Base-by-base conservation (phyloP, 2,888 invertebrate genomes). In the Leptinotarsa tumamoca region DNA sequence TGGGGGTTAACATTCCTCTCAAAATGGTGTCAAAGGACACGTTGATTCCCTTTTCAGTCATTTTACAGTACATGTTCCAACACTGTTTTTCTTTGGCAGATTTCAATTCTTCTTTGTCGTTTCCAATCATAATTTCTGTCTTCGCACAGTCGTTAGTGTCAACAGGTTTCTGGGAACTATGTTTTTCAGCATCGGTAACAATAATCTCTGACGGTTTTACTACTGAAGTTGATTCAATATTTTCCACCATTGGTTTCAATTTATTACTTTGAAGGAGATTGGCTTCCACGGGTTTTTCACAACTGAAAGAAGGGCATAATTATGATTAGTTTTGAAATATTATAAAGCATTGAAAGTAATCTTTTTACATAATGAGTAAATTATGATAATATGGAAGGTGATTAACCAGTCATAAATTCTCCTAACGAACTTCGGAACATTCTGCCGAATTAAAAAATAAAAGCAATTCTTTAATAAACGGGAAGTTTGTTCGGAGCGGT, bases 1-100 rank as follows among this genome's bases (percentile, higher is more conserved):
- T 93, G 4, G 94, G 94, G 13, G 94, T 94, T 78, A 94, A 86
- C 92, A 94, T 92, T 54, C 94, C 94, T 81, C 94, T 90, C 68
- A 93, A 85, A 63, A 94, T 92, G 0, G 94, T 94, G 78, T 94
- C 93, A 81, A 92, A 93, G 5, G 92, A 92, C 4, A 94, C 92
- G 70, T 90, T 90, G 18, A 94, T 90, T 0, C 93, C 94, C 83
- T 93, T 93, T 74, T 91, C 91, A 52, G 90, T 90, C 93, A 94
- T 93, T 87, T 92, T 91, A 79, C 91, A 90, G 82, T 92, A 93
- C 78, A 93, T 88, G 75, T 91, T 91, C 93, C 93, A 93, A 83
- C 94, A 94, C 85, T 94, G 87, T 78, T 86, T 87, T 78, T 89
- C 89, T 82, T 89, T 89, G 17, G 83, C 81, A 50, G 85, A 69